These are phyloP conservation scores for Lydus trimaculatus DNA, from an alignment of 2,888 invertebrate species.

Conservation along the genomic window DNA sequence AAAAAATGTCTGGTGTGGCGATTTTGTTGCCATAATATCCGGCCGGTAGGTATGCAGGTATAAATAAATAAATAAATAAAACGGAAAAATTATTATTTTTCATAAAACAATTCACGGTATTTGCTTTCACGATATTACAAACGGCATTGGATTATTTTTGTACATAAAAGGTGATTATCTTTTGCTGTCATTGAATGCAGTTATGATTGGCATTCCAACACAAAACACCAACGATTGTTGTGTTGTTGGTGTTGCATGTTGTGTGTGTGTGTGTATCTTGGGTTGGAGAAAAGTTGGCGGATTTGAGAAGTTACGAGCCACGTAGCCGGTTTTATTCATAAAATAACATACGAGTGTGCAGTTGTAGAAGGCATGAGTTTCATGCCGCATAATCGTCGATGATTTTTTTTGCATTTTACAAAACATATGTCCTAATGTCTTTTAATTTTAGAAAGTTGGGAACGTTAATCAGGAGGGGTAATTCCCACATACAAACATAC, in stretches of 20 bases:
- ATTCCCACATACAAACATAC: background rate
- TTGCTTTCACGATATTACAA: background rate
- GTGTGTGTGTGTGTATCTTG: too few species aligned
- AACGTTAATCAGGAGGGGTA: constrained; percentile 13
- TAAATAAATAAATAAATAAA: too few species aligned
- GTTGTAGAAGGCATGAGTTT: constrained; percentile 36
- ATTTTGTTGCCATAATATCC: background rate
- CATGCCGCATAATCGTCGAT: constrained; percentile 40
- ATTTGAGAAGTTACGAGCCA: constrained; percentile 31
- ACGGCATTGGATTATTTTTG: background rate
- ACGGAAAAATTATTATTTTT: background rate
- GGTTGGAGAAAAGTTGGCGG: constrained; percentile 8
- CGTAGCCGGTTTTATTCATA: constrained; percentile 40
- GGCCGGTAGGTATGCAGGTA: background rate
- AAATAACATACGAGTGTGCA: too few species aligned
- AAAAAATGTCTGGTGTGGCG: background rate
- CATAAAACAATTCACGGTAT: background rate
- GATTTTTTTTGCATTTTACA: background rate
- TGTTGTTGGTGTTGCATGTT: too few species aligned
- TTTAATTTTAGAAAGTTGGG: constrained; percentile 21
- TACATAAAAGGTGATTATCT: background rate
- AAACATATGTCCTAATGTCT: constrained; percentile 8
- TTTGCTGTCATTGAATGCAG: background rate
- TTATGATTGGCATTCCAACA: constrained; percentile 5
- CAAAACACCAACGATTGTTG: too few species aligned